A percentile compares a stretch with the other conserved stretches of the same genome.
phyloP scores from a whole-genome alignment of 2,888 invertebrate species.

The Lathronympha strigana region DNA sequence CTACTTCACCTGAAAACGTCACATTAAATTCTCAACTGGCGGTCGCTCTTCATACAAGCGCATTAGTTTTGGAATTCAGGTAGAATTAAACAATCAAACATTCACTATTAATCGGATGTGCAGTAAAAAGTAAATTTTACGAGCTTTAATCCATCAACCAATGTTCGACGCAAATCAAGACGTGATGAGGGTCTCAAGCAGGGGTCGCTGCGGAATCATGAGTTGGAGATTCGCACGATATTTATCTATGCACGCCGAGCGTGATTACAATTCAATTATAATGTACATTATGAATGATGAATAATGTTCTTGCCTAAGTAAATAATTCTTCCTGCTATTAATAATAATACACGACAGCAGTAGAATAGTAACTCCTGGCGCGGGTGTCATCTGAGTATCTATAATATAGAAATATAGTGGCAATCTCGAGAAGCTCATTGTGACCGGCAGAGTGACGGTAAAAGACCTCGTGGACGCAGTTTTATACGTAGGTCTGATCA shows the following conservation, averaged over 20 bases:
- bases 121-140: constrained; percentile 23
- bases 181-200: constrained; percentile 31
- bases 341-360: no score
- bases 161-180: constrained; percentile 28
- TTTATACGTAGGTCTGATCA: no score
- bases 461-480: no score
- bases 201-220: constrained; percentile 32
- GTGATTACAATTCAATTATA: constrained; percentile 37
- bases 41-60: no score
- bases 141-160: constrained; percentile 30
- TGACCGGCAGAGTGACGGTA: no score
- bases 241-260: constrained; percentile 38
- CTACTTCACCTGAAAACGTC: no score
- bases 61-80: background rate
- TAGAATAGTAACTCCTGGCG: no score
- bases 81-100: background rate
- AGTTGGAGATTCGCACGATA: constrained; percentile 38
- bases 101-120: constrained; percentile 7
- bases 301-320: constrained; percentile 6
- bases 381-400: no score
- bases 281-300: constrained; percentile 16
- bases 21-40: no score
- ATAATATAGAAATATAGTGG: no score
- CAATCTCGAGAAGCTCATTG: no score
- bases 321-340: background rate